Conservation (phyloP, 2,113 vertebrate species). For the Pteropus alecto region DNA sequence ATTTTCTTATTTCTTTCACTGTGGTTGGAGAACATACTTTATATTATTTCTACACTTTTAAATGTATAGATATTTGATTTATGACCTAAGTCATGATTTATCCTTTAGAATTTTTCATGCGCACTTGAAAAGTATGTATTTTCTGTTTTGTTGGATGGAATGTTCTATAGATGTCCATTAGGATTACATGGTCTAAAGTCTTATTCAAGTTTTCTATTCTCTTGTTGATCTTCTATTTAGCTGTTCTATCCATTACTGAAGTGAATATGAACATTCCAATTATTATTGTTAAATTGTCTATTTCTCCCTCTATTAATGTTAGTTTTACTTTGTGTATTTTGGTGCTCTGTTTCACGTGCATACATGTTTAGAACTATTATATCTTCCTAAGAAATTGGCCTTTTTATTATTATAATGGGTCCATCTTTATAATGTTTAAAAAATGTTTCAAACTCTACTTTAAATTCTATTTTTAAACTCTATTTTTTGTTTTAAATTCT, state of each 20-base stretch:
- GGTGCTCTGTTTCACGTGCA: background rate
- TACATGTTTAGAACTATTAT: background rate
- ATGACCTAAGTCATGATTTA: background rate
- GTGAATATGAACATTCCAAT: background rate
- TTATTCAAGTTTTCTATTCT: background rate
- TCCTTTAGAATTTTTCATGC: background rate
- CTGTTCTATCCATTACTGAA: background rate
- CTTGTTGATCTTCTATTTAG: background rate
- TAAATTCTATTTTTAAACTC: background rate
- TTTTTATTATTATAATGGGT: background rate
- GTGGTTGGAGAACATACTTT: background rate
- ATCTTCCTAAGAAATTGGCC: background rate
- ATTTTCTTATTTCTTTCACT: background rate
- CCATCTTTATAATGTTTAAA: background rate
- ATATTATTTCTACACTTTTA: background rate
- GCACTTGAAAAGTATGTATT: background rate
- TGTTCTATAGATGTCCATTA: background rate
- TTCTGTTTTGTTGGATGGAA: background rate
- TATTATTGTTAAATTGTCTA: background rate
- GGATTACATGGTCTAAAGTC: background rate
- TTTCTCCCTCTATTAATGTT: background rate
- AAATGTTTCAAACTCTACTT: background rate
- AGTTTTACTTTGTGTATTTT: background rate
- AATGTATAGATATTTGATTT: background rate
- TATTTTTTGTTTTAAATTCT: background rate